These are phyloP conservation scores for Dromas ardeola DNA, from an alignment of 2,113 vertebrate species.

Conservation along the genomic window DNA sequence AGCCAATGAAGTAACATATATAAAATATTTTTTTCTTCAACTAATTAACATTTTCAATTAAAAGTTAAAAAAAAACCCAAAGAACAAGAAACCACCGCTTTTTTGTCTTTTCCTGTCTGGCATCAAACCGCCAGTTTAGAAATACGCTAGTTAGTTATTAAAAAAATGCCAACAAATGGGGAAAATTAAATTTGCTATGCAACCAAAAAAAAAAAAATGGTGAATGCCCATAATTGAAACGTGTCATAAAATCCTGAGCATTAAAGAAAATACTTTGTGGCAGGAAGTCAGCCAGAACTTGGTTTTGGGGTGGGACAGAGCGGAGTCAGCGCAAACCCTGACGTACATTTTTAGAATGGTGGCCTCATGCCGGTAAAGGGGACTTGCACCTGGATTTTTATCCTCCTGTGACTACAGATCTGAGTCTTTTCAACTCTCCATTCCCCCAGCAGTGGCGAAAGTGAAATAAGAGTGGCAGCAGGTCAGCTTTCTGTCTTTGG, in stretches of 20 bases:
- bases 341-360: neutral
- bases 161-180: conserved; percentile 9
- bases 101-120: neutral
- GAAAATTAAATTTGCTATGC: neutral
- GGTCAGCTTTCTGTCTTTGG: neutral
- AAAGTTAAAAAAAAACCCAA: neutral
- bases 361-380: neutral
- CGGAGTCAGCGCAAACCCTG: neutral
- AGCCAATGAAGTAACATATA: neutral
- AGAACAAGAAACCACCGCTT: neutral
- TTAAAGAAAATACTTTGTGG: neutral
- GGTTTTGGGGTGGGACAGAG: conserved; percentile 61
- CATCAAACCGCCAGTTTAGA: neutral
- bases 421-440: neutral
- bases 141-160: neutral
- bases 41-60: neutral
- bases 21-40: neutral
- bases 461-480: neutral
- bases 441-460: neutral
- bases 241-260: neutral
- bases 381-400: neutral
- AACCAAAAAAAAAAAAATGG: neutral
- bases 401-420: neutral
- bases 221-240: conserved; percentile 25
- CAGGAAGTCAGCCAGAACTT: conserved; percentile 15